Evolutionary conservation across 2,797 vertebrate genomes (phyloP), one percentile per base, ranked within the genome.

Genomic region (Pipistrellus pipistrellus): DNA sequence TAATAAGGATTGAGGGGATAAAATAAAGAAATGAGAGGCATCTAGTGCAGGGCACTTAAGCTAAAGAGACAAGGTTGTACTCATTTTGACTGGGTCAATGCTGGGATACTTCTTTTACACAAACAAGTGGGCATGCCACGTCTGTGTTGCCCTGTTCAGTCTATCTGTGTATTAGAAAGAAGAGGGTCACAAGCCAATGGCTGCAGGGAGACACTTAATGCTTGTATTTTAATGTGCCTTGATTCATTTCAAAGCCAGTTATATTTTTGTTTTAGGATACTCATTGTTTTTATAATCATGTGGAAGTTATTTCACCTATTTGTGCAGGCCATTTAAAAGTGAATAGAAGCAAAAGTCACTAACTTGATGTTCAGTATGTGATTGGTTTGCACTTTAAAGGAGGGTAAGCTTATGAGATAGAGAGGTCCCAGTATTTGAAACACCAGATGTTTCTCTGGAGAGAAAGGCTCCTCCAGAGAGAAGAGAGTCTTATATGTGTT

Each of bases 191-290:
- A 64, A 64, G 15, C 14, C 17, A 11, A 3, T 14, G 38, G 23
- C 35, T 41, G 14, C 41, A 27, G 30, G 68, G 23, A 51, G 4
- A 71, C 17, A 81, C 32, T 77, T 44, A 51, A 3, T 10, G 21
- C 1, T 30, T 55, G 11, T 25, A 66, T 87, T 75, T 86, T 25
- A 62, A 51, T 84, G 46, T 23, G 35, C n/a, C 17, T 93, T 75
- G 59, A 75, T 76, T 88, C 51, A 71, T 53, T 89, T 91, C 68
- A 81, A 78, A 81, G 35, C 6, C 15, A 73, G 55, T 73, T 91
- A 66, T 69, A 15, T 77, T 73, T 96, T 83, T 88, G 25, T 32
- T 93, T 78, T 55, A 32, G 25, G 71, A 53, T 90, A 57, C 27
- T 59, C 18, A 66, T 55, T 80, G 25, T 77, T 84, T 93, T 81